Evolutionary conservation across 2,113 vertebrate genomes (phyloP).

Genomic region (Erpornis zantholeuca): DNA sequence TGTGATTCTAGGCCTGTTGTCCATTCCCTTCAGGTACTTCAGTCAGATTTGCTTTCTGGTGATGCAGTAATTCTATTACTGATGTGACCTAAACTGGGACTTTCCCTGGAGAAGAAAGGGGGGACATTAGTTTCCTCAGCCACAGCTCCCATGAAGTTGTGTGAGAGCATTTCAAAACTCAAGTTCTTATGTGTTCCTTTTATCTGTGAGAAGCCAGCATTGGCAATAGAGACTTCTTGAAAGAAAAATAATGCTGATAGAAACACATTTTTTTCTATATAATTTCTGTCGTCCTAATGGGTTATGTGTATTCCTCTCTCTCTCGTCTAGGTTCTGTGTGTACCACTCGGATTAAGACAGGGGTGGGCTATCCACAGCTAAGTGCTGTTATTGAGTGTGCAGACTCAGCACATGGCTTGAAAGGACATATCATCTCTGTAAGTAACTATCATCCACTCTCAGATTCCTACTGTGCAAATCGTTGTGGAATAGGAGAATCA

Average conservation of each 20-base stretch:
- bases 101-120: neutral
- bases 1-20: neutral
- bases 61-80: neutral
- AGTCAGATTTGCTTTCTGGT: neutral
- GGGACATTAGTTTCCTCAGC: neutral
- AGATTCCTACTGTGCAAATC: neutral
- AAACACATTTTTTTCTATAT: neutral
- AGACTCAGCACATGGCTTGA: constrained; percentile 95
- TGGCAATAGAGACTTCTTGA: neutral
- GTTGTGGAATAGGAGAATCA: neutral
- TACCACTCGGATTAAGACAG: constrained; percentile 96
- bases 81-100: neutral
- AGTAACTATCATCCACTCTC: constrained; percentile 58
- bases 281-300: neutral
- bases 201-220: neutral
- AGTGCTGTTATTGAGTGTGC: constrained; percentile 98
- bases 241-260: neutral
- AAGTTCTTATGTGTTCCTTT: neutral
- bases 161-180: neutral
- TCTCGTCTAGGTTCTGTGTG: constrained; percentile 89
- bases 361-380: constrained; percentile 96
- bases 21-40: neutral
- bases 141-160: neutral
- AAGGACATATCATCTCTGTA: constrained; percentile 98
- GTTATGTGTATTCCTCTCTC: neutral